Base-by-base conservation (phyloP, 2,797 vertebrate species). In the Mus spretus region DNA sequence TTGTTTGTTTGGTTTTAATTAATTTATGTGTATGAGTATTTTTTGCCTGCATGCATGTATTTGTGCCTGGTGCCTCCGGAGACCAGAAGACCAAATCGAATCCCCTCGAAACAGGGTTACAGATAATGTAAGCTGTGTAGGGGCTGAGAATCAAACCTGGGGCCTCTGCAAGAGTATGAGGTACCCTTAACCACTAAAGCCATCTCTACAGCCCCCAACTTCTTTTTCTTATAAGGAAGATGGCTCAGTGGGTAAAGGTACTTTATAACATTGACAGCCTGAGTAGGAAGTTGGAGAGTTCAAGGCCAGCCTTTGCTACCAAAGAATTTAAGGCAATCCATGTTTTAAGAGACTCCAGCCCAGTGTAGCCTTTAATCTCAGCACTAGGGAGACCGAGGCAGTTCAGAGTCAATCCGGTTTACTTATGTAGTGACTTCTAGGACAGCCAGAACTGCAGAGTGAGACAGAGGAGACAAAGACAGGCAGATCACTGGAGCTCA, bases 161-260 rank as follows among this genome's bases (percentile, higher is more conserved):
- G 24, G 31, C 24, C 53, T 57, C n/a, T 57, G 50, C n/a, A 57
- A 10, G 53, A 67, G 28, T 47, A 50, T 4, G n/a, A 72, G 55
- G 20, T 37, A 14, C 14, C 22, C 22, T 75, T 44, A 57, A 74
- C 67, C 26, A 4, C 85, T 74, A 37, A 37, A 74, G 9, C 53
- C 12, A 53, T 40, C 85, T 74, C 70, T 22, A 57, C 70, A 88
- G n/a, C 10, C 26, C 37, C 53, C 37, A 55, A 55, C 55, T 17
- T 44, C 86, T 31, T 44, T 24, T 61, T 92, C 55, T 89, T 92
- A 20, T 34, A 61, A 92, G 67, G 57, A 92, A 86, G 63, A 53
- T n/a, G 31, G 20, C 63, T 70, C 44, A 53, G 44, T 3, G 84
- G 12, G 44, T 67, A 70, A 53, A 86, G 24, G 83, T 34, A 53